phyloP scores from a whole-genome alignment of 2,888 invertebrate species.

The Conus canariensis region DNA sequence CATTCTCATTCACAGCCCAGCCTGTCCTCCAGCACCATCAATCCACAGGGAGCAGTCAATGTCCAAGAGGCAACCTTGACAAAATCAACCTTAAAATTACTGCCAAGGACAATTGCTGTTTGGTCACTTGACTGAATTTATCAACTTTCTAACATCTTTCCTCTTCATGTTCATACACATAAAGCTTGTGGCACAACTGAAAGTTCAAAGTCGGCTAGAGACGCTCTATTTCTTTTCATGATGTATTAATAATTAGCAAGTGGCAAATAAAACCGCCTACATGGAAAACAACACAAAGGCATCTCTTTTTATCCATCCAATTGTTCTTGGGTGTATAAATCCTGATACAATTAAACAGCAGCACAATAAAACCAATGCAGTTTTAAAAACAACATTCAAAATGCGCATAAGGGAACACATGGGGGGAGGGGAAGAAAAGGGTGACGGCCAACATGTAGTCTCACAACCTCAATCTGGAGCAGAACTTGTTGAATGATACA shows the following conservation, averaged over 20 bases:
- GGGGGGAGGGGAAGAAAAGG: too few species aligned
- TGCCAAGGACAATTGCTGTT: too few species aligned
- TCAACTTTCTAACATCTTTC: too few species aligned
- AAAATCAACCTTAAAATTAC: too few species aligned
- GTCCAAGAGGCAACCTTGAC: too few species aligned
- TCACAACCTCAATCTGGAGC: slow-evolving; percentile 7
- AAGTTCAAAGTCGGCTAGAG: too few species aligned
- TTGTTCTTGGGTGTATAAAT: slow-evolving; percentile 25
- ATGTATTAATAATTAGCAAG: not conserved
- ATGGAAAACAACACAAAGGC: not conserved
- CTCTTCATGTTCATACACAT: too few species aligned
- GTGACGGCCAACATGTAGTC: not conserved
- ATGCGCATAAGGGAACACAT: not conserved
- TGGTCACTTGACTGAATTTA: too few species aligned
- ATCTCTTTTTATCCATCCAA: not conserved
- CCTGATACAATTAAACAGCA: not conserved
- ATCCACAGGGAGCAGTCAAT: too few species aligned
- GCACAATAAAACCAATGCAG: not conserved
- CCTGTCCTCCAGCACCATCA: too few species aligned
- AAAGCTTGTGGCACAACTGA: too few species aligned
- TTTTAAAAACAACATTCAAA: not conserved
- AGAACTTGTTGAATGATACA: not conserved
- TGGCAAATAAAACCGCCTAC: not conserved
- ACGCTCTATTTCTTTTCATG: not conserved
- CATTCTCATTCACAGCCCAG: too few species aligned